Evolutionary conservation across 2,113 vertebrate species (phyloP).

Genomic region (Oenanthe oenanthe): DNA sequence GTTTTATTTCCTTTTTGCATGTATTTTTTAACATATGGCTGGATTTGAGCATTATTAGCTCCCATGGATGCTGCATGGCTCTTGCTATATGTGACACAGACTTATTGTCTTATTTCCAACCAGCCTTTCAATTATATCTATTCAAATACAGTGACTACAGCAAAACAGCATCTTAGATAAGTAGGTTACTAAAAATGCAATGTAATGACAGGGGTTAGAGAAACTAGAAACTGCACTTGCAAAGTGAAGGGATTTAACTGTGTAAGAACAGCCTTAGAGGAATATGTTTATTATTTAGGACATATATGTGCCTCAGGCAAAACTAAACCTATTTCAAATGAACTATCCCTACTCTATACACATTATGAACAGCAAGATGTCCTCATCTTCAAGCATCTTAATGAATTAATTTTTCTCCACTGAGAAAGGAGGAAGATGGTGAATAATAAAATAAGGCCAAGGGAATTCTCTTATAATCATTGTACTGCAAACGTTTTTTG

Average conservation of each 20-base stretch:
- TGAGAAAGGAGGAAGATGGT: neutral
- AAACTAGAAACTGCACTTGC: neutral
- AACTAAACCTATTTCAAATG: neutral
- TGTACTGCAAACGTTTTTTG: neutral
- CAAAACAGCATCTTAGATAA: neutral
- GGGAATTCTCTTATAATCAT: neutral
- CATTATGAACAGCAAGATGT: neutral
- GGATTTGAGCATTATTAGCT: neutral
- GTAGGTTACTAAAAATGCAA: slow-evolving; percentile 22
- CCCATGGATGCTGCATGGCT: neutral
- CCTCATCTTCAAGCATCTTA: neutral
- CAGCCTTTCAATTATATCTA: neutral
- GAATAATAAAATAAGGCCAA: neutral
- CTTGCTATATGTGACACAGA: neutral
- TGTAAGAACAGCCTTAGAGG: slow-evolving; percentile 1
- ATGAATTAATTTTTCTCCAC: neutral
- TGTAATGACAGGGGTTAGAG: neutral
- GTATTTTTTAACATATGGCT: neutral
- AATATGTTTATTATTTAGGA: slow-evolving; percentile 27
- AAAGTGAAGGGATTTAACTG: neutral
- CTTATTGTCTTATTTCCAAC: neutral
- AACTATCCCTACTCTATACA: neutral
- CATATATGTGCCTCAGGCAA: neutral
- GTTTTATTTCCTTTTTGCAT: neutral
- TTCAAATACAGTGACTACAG: neutral